Base-by-base conservation (phyloP, 2,888 invertebrate species). In the Sepioteuthis lessoniana region DNA sequence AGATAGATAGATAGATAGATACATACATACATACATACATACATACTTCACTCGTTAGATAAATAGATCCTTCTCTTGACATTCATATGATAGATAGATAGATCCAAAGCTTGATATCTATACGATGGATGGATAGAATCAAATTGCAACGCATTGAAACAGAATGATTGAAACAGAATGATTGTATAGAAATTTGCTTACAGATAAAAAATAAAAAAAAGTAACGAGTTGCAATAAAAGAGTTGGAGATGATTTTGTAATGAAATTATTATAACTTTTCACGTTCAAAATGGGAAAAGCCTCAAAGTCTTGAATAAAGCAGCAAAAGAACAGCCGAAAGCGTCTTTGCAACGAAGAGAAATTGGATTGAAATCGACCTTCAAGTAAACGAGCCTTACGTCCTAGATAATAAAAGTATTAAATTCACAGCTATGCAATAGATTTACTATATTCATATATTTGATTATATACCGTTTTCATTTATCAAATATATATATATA, bases 231-330 rank as follows among this genome's bases (percentile, higher is more conserved):
- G n/a, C 76, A n/a, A 76, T 76, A 13, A 76, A 76, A n/a, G n/a
- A 10, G 13, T n/a, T 76, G n/a, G 76, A 35, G n/a, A n/a, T 76
- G n/a, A n/a, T 4, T 76, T 76, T n/a, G n/a, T 76, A 76, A 76
- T 76, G n/a, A n/a, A 76, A 76, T 76, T 76, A 76, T 76, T 16
- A n/a, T n/a, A 76, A 76, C 76, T 76, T 76, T n/a, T 76, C 76
- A 35, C 76, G 76, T n/a, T 76, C n/a, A 35, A 35, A 76, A 76
- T 13, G 16, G 76, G 25, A 35, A n/a, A n/a, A 35, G n/a, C n/a
- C 76, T 10, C n/a, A n/a, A 76, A n/a, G 76, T 76, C n/a, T n/a
- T n/a, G 19, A n/a, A 7, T 21, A 25, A n/a, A n/a, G 16, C n/a
- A 35, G 76, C 4, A 21, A 76, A 76, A 35, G n/a, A 76, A 76